phyloP scores from a whole-genome alignment of 2,888 invertebrate genomes.

The Epicampocera succincta region DNA sequence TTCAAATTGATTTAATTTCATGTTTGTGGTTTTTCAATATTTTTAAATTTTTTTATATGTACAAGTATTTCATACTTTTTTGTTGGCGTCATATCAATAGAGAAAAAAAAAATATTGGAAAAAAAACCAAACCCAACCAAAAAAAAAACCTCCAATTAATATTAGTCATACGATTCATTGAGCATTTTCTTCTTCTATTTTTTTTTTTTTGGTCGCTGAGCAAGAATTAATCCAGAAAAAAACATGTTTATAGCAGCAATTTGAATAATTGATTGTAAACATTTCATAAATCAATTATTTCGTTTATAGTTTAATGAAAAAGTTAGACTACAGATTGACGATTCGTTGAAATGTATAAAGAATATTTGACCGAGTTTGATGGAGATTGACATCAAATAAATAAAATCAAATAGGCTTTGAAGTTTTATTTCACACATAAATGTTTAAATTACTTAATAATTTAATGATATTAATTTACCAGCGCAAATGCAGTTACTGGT shows the following conservation, averaged over 20 bases:
- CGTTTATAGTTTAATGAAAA: neutral
- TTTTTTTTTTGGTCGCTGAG: neutral
- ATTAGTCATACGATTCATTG: slow-evolving; percentile 49
- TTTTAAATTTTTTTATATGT: slow-evolving; percentile 4
- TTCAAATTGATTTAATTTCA: slow-evolving; percentile 26
- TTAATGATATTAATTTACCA: no score
- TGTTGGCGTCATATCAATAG: neutral
- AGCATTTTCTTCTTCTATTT: neutral
- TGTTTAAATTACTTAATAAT: no score
- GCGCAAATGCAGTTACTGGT: no score
- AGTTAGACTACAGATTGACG: slow-evolving; percentile 37
- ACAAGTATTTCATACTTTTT: slow-evolving; percentile 7
- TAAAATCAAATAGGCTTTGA: neutral
- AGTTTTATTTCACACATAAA: no score
- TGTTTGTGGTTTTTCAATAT: slow-evolving; percentile 10
- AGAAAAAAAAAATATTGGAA: slow-evolving; percentile 12
- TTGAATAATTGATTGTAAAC: slow-evolving; percentile 44
- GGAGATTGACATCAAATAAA: slow-evolving; percentile 11
- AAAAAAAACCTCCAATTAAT: slow-evolving; percentile 56
- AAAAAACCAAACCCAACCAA: slow-evolving; percentile 36
- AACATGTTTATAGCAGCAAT: slow-evolving; percentile 1
- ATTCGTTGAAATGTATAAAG: slow-evolving; percentile 13
- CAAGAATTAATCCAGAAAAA: neutral
- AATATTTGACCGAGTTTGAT: slow-evolving; percentile 9
- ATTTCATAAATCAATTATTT: slow-evolving; percentile 43